Evolutionary conservation across 2,888 invertebrate species (phyloP), one percentile per base, ranked within the genome.

Genomic region (Cabera pusaria): DNA sequence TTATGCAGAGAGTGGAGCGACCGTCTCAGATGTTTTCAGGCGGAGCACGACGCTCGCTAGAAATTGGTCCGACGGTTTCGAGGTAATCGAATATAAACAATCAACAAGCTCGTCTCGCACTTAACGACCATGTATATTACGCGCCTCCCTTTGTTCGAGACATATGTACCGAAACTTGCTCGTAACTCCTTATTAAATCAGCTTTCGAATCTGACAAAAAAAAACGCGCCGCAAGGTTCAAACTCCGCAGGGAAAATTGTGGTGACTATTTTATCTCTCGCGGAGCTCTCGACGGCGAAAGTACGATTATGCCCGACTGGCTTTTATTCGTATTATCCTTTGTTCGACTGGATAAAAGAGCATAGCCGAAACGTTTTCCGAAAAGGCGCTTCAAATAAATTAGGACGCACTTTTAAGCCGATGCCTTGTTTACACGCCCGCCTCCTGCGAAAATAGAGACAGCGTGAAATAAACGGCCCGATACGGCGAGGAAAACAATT

Each of bases 281-380:
- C 67, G 62, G 61, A 70, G 74, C 69, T 72, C 72, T 69, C 70
- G 49, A 58, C 64, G 57, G 60, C 56, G 62, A 64, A 65, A 72
- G 72, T 72, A 72, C 76, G 78, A 76, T 79, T 79, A 79, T 78
- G 76, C 77, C 75, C 67, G 70, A 74, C 78, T 79, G 77, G 72
- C 72, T 75, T 78, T 77, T 73, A 78, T 78, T 78, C 77, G 74
- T 76, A 78, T 78, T 79, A 76, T 79, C 78, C 79, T 80, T 78
- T 79, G 78, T 75, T 79, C 76, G 66, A 77, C 72, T 71, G 76
- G 73, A 79, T 81, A 73, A 76, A 75, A 71, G 72, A 75, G 71
- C 72, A 72, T 65, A 69, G 72, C 61, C 62, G 66, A 74, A 78
- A 69, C 72, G 72, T 66, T 78, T 79, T 70, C 65, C 66, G 58